Evolutionary conservation across 2,797 vertebrate species (phyloP).

Genomic region (Psittacula echo): DNA sequence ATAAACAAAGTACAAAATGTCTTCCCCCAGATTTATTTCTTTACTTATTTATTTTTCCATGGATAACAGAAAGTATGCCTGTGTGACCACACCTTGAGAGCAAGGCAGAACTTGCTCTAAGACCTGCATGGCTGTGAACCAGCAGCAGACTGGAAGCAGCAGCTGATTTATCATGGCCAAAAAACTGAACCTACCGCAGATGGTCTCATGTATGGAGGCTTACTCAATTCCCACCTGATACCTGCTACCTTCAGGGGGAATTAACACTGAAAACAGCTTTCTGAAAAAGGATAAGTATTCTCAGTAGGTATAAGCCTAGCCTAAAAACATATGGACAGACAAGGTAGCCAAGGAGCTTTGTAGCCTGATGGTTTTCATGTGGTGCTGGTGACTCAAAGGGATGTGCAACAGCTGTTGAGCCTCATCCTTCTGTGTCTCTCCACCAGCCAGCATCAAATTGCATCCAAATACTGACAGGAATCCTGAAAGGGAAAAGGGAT

Average conservation of each 20-base stretch:
- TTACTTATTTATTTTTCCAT: neutral
- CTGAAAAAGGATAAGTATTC: neutral
- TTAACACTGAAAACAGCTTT: neutral
- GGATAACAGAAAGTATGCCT: neutral
- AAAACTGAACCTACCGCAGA: neutral
- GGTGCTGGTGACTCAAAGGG: neutral
- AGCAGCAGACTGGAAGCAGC: neutral
- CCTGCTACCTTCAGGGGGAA: neutral
- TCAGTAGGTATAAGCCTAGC: neutral
- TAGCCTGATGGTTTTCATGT: neutral
- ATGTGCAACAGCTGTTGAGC: constrained; percentile 23
- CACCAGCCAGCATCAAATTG: neutral
- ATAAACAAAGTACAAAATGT: neutral
- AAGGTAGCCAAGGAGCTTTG: constrained; percentile 20
- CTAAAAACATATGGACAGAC: neutral
- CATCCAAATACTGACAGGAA: constrained; percentile 15
- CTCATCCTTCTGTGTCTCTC: neutral
- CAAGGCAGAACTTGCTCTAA: neutral
- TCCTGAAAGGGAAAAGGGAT: neutral
- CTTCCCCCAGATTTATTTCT: neutral
- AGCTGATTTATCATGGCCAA: neutral
- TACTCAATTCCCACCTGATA: neutral
- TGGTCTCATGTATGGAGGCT: neutral
- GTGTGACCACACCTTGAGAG: neutral
- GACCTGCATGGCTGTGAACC: accelerated